Base-by-base conservation (phyloP, 2,888 invertebrate genomes). In the Nymphalis c-album region DNA sequence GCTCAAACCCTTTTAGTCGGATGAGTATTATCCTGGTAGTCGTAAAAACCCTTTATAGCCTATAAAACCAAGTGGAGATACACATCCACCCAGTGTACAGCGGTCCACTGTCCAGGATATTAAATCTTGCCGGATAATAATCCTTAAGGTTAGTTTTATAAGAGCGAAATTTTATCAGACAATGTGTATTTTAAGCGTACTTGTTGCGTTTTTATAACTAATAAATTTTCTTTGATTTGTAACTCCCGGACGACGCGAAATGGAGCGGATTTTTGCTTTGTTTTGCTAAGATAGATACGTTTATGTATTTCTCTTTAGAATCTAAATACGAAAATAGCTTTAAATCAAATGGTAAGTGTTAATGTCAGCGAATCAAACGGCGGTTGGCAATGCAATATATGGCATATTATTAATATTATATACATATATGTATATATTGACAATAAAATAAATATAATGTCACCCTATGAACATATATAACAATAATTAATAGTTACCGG, bases 151-250 rank as follows among this genome's bases (percentile, higher is more conserved):
- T 78, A 80, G 20, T 50, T 47, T 31, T 18, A 18, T 55, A 71
- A 64, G 62, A 62, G 46, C 55, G 58, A 22, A 63, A 26, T 40
- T 26, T 58, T 67, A 17, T 46, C 63, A 53, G 35, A 2, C 55
- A n/a, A 63, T 60, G 83, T 81, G 81, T 85, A 84, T 85, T 83
- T 86, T 88, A 85, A 85, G 83, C 83, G 86, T 90, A 91, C 90
- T 91, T 91, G 91, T 92, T 91, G 92, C 91, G 86, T 78, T 90
- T 92, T 92, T 91, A 91, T 87, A 89, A 87, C 88, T 91, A 86
- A 91, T 91, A 91, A 90, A 91, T 90, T 86, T 89, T 83, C 84
- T 89, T 89, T 91, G 91, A 91, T 91, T 91, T 91, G 91, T 82
- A 86, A 91, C 91, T 88, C 77, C 86, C 84, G 90, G 80, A 80